Conservation (phyloP, 2,113 vertebrate genomes). For the Dolichotis patagonum region DNA sequence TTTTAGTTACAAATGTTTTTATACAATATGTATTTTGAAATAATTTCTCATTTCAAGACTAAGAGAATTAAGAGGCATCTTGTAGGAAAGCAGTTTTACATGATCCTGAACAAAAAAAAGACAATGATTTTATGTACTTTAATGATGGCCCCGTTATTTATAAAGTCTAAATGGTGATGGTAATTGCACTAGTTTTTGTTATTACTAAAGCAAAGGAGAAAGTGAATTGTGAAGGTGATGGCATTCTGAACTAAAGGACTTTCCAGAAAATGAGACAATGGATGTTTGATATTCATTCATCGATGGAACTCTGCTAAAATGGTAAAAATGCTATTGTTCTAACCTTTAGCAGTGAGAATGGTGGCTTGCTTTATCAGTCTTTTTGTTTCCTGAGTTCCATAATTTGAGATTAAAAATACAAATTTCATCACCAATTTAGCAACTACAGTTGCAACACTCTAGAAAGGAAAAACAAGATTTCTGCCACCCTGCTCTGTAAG, state of each 20-base stretch:
- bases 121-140: background rate
- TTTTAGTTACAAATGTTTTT: constrained; percentile 22
- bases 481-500: background rate
- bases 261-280: background rate
- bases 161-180: background rate
- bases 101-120: background rate
- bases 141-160: background rate
- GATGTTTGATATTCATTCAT: background rate
- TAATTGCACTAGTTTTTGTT: background rate
- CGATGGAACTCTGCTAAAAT: background rate
- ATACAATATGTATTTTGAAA: background rate
- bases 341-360: background rate
- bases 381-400: background rate
- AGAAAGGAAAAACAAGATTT: background rate
- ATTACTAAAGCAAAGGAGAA: background rate
- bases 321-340: background rate
- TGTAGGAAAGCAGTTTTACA: background rate
- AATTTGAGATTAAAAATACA: background rate
- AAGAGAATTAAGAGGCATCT: background rate
- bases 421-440: background rate
- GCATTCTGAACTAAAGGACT: background rate
- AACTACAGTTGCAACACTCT: background rate
- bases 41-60: background rate
- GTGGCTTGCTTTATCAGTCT: background rate
- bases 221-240: background rate